A percentile compares a stretch with the other conserved stretches of the same genome.
phyloP scores from a whole-genome alignment of 1,140 invertebrate genomes.

The Ephestia elutella region DNA sequence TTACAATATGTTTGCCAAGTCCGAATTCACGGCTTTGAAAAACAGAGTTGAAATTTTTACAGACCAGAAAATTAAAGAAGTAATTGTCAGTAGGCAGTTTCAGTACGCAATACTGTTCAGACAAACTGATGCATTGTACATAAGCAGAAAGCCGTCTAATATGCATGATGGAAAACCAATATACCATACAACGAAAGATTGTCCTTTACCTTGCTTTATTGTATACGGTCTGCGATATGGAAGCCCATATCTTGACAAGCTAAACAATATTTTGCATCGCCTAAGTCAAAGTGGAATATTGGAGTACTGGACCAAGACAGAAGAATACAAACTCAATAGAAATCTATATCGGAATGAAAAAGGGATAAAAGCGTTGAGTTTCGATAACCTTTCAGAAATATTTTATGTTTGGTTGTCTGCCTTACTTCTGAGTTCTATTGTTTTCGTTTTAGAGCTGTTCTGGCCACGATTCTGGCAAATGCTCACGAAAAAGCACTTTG shows the following conservation, averaged over 20 bases:
- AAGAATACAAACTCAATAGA: slow-evolving; percentile 33
- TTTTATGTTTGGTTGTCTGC: slow-evolving; percentile 48
- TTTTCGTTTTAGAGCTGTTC: slow-evolving; percentile 43
- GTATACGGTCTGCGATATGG: slow-evolving; percentile 60
- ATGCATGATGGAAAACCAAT: slow-evolving; percentile 48
- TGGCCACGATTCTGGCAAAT: background rate
- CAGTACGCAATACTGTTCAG: slow-evolving; percentile 54
- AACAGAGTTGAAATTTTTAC: slow-evolving; percentile 43
- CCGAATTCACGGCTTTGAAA: slow-evolving; percentile 29
- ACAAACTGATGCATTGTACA: slow-evolving; percentile 46
- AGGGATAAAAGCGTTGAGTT: slow-evolving; percentile 42
- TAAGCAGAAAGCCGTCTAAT: slow-evolving; percentile 43
- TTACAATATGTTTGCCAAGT: slow-evolving; percentile 40
- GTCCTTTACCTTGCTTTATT: slow-evolving; percentile 57
- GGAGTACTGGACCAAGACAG: slow-evolving; percentile 49
- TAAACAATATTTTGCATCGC: slow-evolving; percentile 46
- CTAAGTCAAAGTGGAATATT: slow-evolving; percentile 56
- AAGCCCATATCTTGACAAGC: slow-evolving; percentile 49
- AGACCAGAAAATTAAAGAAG: slow-evolving; percentile 47
- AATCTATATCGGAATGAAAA: slow-evolving; percentile 40
- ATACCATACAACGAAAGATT: slow-evolving; percentile 50
- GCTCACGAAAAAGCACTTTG: too few relatives aligned
- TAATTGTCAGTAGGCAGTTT: slow-evolving; percentile 45
- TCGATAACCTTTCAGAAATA: slow-evolving; percentile 43
- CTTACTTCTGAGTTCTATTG: slow-evolving; percentile 31